phyloP scores from a whole-genome alignment of 1,140 invertebrate genomes.

The Drosophila rhopaloa region DNA sequence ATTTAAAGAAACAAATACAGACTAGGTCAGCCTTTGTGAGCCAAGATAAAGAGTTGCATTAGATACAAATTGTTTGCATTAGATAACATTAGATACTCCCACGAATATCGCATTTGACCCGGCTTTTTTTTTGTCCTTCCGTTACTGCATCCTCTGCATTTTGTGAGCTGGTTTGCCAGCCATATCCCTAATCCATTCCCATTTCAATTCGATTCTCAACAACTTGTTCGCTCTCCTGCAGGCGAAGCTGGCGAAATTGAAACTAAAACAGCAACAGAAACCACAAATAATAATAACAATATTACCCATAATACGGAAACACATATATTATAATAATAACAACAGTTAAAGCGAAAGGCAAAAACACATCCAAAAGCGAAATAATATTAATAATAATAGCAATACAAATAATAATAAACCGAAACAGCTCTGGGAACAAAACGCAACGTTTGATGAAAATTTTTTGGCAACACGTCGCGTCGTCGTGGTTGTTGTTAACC shows the following conservation, averaged over 20 bases:
- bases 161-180: not conserved
- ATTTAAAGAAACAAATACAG: too few relatives aligned
- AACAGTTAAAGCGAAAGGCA: conserved; percentile 17
- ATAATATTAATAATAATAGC: conserved; percentile 24
- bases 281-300: conserved; percentile 31
- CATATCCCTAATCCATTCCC: not conserved
- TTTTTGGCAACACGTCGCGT: conserved; percentile 55
- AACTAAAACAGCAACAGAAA: conserved; percentile 48
- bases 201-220: conserved; percentile 4
- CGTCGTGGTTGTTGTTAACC: conserved; percentile 43
- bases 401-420: conserved; percentile 12
- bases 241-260: conserved; percentile 52
- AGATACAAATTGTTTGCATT: too few relatives aligned
- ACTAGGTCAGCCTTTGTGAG: too few relatives aligned
- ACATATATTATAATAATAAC: conserved; percentile 23
- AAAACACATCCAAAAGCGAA: conserved; percentile 8
- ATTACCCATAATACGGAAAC: conserved; percentile 32
- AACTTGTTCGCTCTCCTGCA: conserved; percentile 38
- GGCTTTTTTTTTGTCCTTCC: not conserved
- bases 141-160: not conserved
- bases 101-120: too few relatives aligned
- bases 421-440: conserved; percentile 50
- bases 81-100: too few relatives aligned
- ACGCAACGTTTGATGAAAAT: conserved; percentile 39
- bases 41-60: too few relatives aligned